A percentile compares a stretch with the other conserved stretches of the same genome.
Conservation (phyloP, 2,113 vertebrate genomes). For the Centropus unirufus region DNA sequence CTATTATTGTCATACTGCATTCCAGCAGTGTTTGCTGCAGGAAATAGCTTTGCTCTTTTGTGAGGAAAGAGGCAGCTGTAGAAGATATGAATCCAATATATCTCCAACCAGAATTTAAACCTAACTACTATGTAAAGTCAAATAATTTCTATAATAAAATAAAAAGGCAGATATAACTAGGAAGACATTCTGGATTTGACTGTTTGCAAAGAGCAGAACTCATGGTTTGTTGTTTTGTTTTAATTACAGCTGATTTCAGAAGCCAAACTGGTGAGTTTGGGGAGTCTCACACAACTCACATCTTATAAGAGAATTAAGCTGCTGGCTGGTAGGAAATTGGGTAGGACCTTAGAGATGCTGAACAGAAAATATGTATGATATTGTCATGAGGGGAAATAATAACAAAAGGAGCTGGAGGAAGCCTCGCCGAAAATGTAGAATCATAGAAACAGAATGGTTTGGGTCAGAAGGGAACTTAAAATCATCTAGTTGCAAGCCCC, state of each 20-base stretch:
- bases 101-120: background rate
- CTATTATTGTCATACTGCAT: background rate
- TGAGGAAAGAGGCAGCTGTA: background rate
- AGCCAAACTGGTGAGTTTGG: background rate
- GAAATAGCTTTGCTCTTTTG: background rate
- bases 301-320: background rate
- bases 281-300: background rate
- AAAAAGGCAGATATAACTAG: background rate
- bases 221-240: background rate
- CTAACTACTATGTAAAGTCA: background rate
- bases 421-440: background rate
- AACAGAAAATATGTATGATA: background rate
- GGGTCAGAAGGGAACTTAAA: too few species aligned
- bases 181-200: background rate
- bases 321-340: background rate
- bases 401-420: slow-evolving; percentile 6
- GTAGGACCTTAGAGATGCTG: background rate
- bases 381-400: background rate
- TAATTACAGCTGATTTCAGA: background rate
- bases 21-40: background rate
- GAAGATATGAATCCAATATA: background rate
- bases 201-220: background rate
- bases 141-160: background rate
- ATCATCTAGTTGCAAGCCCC: too few species aligned
- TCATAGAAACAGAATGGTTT: too few species aligned